Conservation (phyloP, 1,140 invertebrate genomes). For the Ditylenchus dipsaci region DNA sequence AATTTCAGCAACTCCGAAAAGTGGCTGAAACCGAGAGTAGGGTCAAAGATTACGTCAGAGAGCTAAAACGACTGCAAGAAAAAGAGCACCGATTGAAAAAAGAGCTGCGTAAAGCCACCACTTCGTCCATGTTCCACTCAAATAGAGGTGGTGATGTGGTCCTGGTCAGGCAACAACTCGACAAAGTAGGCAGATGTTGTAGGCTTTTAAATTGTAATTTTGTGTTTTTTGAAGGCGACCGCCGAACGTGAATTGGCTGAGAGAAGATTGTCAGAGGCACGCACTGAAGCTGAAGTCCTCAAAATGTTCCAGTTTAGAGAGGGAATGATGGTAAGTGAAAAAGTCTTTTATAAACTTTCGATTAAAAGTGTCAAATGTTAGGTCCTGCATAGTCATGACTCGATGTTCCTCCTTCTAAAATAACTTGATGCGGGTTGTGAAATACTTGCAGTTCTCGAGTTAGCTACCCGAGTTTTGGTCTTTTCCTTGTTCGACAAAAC, state of each 20-base stretch:
- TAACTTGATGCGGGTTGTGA: no score
- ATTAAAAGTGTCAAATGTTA: no score
- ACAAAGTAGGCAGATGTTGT: not conserved
- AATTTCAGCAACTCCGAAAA: constrained; percentile 35
- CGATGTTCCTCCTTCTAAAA: no score
- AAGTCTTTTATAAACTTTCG: no score
- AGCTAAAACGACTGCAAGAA: constrained; percentile 24
- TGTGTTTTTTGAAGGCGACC: not conserved
- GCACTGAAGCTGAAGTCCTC: constrained; percentile 29
- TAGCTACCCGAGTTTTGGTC: no score
- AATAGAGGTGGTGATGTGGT: constrained; percentile 11
- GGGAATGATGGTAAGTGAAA: constrained; percentile 41
- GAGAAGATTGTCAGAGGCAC: constrained; percentile 19
- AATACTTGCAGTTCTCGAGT: no score
- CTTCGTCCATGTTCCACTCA: not conserved
- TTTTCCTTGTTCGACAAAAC: no score
- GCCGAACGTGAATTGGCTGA: constrained; percentile 21
- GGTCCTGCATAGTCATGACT: no score
- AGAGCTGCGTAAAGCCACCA: constrained; percentile 4
- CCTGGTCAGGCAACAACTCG: not conserved
- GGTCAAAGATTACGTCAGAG: constrained; percentile 15
- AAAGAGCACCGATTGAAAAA: constrained; percentile 10
- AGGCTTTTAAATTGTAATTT: not conserved
- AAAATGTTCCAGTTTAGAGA: constrained; percentile 41
- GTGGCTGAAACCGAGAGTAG: constrained; percentile 38